Percentiles rank a stretch among this genome's conserved stretches.
Conservation (phyloP, 1,140 invertebrate genomes). For the Agrilus planipennis region DNA sequence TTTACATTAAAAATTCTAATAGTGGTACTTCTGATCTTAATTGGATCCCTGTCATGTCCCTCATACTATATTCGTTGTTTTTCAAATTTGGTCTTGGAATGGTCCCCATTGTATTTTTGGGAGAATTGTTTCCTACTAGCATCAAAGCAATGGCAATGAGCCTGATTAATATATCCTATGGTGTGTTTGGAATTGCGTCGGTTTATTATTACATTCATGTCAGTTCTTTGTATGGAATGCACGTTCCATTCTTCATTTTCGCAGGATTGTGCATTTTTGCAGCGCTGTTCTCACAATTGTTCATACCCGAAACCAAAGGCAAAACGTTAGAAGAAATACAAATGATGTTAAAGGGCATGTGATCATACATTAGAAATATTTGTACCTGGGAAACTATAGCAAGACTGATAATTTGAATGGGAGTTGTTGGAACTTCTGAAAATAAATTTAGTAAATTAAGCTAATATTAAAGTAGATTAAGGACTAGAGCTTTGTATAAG, state of each 20-base stretch:
- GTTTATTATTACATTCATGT: slow-evolving; percentile 47
- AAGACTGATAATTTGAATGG: too few species aligned
- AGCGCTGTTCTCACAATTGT: slow-evolving; percentile 8
- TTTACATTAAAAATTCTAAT: neutral
- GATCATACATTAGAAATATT: too few species aligned
- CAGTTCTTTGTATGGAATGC: slow-evolving; percentile 9
- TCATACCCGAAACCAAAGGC: slow-evolving; percentile 19
- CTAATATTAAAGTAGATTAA: too few species aligned
- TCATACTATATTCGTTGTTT: neutral
- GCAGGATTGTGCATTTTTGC: slow-evolving; percentile 7
- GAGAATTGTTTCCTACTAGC: slow-evolving; percentile 50
- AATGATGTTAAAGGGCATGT: slow-evolving; percentile 15
- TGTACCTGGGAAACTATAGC: too few species aligned
- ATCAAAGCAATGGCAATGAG: slow-evolving; percentile 39
- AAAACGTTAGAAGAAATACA: slow-evolving; percentile 20
- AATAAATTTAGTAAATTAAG: too few species aligned
- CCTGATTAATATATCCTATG: slow-evolving; percentile 23
- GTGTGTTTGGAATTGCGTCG: slow-evolving; percentile 44
- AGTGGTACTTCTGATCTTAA: neutral
- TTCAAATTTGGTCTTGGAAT: neutral
- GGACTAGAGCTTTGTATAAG: too few species aligned
- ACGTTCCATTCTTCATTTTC: slow-evolving; percentile 18
- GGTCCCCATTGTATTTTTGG: slow-evolving; percentile 43
- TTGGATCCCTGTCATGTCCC: neutral
- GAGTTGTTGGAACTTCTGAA: too few species aligned